Evolutionary conservation across 2,797 vertebrate species (phyloP).

Genomic region (Anniella stebbinsi): DNA sequence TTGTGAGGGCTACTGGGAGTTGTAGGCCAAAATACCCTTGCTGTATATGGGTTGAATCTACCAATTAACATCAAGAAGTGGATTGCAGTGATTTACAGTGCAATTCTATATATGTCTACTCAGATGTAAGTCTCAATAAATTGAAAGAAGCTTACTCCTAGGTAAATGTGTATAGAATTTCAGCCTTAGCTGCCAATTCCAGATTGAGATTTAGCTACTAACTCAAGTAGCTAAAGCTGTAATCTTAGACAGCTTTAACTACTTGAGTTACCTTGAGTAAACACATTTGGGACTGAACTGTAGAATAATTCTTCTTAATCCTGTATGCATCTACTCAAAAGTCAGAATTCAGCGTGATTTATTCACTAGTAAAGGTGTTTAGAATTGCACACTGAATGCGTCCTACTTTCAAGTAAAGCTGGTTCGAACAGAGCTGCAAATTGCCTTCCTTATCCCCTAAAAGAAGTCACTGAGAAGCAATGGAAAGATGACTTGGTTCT

Average conservation of each 20-base stretch:
- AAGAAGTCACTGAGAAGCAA: not conserved
- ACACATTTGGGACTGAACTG: not conserved
- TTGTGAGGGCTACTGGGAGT: no score
- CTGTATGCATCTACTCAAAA: not conserved
- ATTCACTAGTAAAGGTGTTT: not conserved
- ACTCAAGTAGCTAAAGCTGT: not conserved
- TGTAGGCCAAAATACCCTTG: no score
- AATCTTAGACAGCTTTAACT: not conserved
- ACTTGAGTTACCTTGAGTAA: not conserved
- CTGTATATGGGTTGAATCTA: not conserved
- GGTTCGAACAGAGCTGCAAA: not conserved
- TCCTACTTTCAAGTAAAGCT: not conserved
- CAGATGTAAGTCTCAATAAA: not conserved
- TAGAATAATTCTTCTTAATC: not conserved
- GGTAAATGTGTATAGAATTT: not conserved
- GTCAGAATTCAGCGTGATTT: constrained; percentile 1
- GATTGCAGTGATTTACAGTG: not conserved
- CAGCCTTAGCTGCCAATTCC: not conserved
- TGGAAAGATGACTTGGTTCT: not conserved
- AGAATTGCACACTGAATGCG: not conserved
- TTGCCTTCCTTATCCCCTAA: not conserved
- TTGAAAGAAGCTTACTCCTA: not conserved
- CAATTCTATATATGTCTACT: not conserved
- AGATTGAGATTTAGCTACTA: not conserved
- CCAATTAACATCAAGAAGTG: not conserved